Conservation (phyloP, 1,140 invertebrate species). For the Anoplophora glabripennis region DNA sequence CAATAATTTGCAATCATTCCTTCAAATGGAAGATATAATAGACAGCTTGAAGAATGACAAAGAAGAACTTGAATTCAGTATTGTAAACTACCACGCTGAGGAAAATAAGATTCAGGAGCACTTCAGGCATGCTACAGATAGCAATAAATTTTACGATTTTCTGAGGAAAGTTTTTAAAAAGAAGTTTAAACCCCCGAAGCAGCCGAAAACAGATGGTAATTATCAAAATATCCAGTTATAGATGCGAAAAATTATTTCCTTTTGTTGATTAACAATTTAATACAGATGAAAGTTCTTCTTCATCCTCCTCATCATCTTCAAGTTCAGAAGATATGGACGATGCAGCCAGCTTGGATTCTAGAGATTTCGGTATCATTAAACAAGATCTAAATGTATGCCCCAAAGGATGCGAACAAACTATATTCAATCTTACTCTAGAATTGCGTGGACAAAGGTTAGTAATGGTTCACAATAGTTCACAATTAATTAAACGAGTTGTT, state of each 20-base stretch:
- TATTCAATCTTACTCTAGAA: conserved; percentile 64
- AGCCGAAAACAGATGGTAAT: conserved; percentile 45
- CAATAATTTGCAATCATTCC: conserved; percentile 58
- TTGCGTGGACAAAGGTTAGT: conserved; percentile 56
- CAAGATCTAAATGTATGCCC: conserved; percentile 76
- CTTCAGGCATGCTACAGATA: conserved; percentile 58
- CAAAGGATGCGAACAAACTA: conserved; percentile 63
- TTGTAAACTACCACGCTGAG: conserved; percentile 28
- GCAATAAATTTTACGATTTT: conserved; percentile 73
- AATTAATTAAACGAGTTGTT: too few species aligned
- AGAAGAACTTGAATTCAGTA: conserved; percentile 19
- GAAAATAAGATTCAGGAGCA: conserved; percentile 38
- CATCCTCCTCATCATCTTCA: conserved; percentile 43
- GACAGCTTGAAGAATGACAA: conserved; percentile 21
- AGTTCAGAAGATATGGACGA: conserved; percentile 59
- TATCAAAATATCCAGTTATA: conserved; percentile 7
- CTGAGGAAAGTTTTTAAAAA: conserved; percentile 75
- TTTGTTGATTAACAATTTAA: background rate
- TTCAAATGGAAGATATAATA: conserved; percentile 49
- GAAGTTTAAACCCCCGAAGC: conserved; percentile 62
- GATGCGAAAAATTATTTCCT: background rate
- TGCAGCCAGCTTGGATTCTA: conserved; percentile 57
- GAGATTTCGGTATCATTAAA: conserved; percentile 59
- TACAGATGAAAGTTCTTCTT: conserved; percentile 20
- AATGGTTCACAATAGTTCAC: background rate